phyloP scores from a whole-genome alignment of 2,797 vertebrate genomes.

The Thamnophis elegans region DNA sequence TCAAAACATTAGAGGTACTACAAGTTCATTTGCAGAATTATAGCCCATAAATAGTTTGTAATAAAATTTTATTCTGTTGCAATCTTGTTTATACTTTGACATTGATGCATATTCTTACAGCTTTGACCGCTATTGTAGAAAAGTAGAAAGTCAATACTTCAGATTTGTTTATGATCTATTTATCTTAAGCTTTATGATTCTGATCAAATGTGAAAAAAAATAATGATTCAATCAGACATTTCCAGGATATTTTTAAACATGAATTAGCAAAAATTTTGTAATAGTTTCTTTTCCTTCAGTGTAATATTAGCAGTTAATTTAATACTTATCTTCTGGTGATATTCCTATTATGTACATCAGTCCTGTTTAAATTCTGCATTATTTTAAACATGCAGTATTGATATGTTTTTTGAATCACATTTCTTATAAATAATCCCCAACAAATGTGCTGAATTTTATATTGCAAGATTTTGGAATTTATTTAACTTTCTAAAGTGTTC shows the following conservation, averaged over 20 bases:
- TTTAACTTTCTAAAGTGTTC: background rate
- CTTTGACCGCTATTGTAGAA: background rate
- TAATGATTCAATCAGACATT: background rate
- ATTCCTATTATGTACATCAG: background rate
- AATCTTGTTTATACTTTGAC: background rate
- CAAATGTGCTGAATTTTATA: background rate
- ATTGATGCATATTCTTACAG: background rate
- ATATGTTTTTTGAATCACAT: background rate
- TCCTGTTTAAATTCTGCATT: background rate
- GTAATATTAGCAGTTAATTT: background rate
- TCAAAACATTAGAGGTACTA: background rate
- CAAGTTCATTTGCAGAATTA: background rate
- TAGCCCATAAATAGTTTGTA: background rate
- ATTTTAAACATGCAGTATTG: background rate
- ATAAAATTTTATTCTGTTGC: background rate
- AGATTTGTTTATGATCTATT: background rate
- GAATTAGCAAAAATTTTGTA: background rate
- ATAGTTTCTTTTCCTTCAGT: background rate
- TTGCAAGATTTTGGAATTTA: background rate
- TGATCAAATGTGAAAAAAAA: background rate
- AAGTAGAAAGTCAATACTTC: background rate
- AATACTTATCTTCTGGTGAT: background rate
- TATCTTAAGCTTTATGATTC: background rate
- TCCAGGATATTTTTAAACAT: background rate
- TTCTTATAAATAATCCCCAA: background rate